A percentile compares a stretch with the other conserved stretches of the same genome.
Conservation (phyloP, 2,888 invertebrate species). For the Coremacera marginata region DNA sequence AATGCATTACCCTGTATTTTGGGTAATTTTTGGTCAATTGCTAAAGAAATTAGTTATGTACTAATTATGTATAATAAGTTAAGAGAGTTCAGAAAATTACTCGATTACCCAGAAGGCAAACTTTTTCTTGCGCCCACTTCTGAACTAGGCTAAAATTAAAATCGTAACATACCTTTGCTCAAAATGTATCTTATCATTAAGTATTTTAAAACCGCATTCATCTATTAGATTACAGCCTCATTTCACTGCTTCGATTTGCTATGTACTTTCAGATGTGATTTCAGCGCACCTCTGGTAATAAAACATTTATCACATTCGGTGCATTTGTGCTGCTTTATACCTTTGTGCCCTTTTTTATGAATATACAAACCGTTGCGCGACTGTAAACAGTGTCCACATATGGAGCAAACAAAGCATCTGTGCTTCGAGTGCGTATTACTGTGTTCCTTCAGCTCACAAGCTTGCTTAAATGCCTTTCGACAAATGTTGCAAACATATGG, state of each 20-base stretch:
- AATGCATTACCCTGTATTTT: too few relatives aligned
- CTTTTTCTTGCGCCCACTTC: too few relatives aligned
- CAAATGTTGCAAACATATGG: conserved; percentile 45
- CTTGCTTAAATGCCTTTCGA: conserved; percentile 43
- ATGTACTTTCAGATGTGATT: conserved; percentile 35
- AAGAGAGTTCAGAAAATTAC: too few relatives aligned
- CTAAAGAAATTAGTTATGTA: too few relatives aligned
- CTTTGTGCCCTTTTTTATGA: conserved; percentile 42
- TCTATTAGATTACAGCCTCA: too few relatives aligned
- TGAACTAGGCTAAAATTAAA: too few relatives aligned
- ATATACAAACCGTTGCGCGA: conserved; percentile 47
- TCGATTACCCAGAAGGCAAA: too few relatives aligned
- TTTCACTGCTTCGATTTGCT: background rate
- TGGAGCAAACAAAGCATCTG: conserved; percentile 39
- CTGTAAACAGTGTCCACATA: conserved; percentile 38
- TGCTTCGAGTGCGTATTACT: conserved; percentile 36
- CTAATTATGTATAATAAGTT: too few relatives aligned
- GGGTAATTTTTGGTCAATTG: too few relatives aligned
- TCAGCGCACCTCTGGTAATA: conserved; percentile 36
- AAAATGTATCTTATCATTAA: too few relatives aligned
- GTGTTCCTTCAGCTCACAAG: conserved; percentile 43
- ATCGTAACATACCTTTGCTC: background rate
- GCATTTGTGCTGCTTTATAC: conserved; percentile 29
- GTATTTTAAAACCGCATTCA: too few relatives aligned
- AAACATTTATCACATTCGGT: conserved; percentile 27